Evolutionary conservation across 2,888 invertebrate species (phyloP).

Genomic region (Cybosia mesomella): DNA sequence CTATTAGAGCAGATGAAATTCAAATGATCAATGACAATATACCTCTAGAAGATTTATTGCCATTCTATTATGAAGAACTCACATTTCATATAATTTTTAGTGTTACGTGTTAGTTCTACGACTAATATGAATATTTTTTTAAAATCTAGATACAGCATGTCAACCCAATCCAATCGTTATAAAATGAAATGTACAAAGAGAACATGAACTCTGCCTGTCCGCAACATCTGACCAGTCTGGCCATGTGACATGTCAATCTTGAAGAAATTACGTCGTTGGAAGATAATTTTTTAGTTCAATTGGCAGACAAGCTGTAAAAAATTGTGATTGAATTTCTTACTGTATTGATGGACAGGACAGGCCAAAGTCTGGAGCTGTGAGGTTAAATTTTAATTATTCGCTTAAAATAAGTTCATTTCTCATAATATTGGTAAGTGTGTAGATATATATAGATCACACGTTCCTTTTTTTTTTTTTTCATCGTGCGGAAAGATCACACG

Average conservation of each 20-base stretch:
- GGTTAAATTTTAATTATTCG: too few species aligned
- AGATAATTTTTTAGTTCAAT: neutral
- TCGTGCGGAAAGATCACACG: too few species aligned
- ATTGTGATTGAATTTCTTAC: neutral
- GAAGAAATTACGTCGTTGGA: neutral
- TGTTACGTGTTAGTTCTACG: neutral
- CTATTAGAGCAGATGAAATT: neutral
- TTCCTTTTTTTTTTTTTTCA: too few species aligned
- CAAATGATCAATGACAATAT: too few species aligned
- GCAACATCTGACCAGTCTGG: neutral
- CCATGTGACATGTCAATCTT: neutral
- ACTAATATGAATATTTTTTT: neutral
- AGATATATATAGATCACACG: too few species aligned
- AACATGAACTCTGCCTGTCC: neutral
- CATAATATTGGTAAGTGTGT: too few species aligned
- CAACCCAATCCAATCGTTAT: neutral
- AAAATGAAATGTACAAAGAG: conserved; percentile 1
- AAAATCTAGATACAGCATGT: neutral
- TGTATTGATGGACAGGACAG: neutral
- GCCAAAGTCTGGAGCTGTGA: neutral
- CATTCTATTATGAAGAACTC: too few species aligned
- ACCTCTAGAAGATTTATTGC: too few species aligned
- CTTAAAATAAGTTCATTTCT: neutral
- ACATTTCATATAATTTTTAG: neutral
- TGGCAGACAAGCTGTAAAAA: neutral